These are phyloP conservation scores for Chloropsis cyanopogon DNA, from an alignment of 2,113 vertebrate genomes.

Conservation along the genomic window DNA sequence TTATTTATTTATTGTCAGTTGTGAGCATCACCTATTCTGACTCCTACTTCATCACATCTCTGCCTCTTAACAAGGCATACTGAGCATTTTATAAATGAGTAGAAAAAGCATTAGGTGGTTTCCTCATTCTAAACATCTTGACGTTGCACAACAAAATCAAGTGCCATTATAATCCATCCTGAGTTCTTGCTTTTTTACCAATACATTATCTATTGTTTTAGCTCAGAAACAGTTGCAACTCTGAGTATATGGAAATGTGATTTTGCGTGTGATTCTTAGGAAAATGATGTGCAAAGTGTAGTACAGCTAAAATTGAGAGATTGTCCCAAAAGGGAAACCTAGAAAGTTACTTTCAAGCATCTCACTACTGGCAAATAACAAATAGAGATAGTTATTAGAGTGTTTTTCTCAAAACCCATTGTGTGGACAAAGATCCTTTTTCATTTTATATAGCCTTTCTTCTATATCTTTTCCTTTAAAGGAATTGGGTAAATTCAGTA, in stretches of 20 bases:
- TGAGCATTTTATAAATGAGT: not conserved
- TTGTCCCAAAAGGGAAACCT: not conserved
- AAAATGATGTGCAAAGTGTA: not conserved
- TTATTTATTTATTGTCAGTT: not conserved
- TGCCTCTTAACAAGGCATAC: not conserved
- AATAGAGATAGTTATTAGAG: not conserved
- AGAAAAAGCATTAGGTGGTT: not conserved
- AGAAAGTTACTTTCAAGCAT: not conserved
- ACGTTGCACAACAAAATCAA: not conserved
- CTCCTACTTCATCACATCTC: not conserved
- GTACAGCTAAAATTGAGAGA: not conserved
- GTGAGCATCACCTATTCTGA: not conserved
- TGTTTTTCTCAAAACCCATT: not conserved
- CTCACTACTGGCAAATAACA: not conserved
- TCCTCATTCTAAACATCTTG: not conserved
- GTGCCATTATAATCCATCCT: not conserved
- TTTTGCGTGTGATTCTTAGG: not conserved
- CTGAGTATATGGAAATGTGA: not conserved
- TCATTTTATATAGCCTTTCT: not conserved
- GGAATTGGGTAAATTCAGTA: not conserved
- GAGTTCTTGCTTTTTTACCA: not conserved
- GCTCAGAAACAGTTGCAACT: not conserved
- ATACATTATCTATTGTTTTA: not conserved
- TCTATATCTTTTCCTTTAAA: not conserved
- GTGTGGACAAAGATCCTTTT: not conserved